Evolutionary conservation across 2,888 invertebrate species (phyloP).

Genomic region (Teleiodes luculella): DNA sequence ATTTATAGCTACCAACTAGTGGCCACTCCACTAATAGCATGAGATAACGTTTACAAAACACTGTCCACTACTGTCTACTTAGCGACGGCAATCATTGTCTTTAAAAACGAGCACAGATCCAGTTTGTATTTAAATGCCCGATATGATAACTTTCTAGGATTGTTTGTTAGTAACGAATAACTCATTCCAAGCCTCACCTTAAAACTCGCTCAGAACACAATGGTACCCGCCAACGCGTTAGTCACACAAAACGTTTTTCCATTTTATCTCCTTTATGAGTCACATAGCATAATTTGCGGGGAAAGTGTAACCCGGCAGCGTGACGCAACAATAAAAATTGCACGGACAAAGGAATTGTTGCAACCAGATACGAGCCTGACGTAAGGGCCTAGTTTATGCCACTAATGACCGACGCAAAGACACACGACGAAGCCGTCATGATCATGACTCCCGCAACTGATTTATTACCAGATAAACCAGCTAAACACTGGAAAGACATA

Average conservation of each 20-base stretch:
- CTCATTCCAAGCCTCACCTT: constrained; percentile 13
- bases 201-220: constrained; percentile 19
- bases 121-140: constrained; percentile 26
- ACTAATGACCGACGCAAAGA: constrained; percentile 44
- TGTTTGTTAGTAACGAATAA: constrained; percentile 26
- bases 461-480: constrained; percentile 23
- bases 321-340: constrained; percentile 74
- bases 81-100: constrained; percentile 26
- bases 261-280: constrained; percentile 50
- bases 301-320: constrained; percentile 65
- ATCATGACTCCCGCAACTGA: constrained; percentile 23
- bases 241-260: constrained; percentile 52
- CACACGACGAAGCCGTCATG: constrained; percentile 36
- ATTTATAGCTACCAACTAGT: constrained; percentile 19
- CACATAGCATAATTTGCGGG: constrained; percentile 60
- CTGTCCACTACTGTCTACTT: constrained; percentile 20
- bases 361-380: constrained; percentile 49
- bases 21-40: constrained; percentile 22
- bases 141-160: constrained; percentile 37
- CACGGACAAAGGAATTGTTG: constrained; percentile 71
- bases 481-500: constrained; percentile 20
- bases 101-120: constrained; percentile 29
- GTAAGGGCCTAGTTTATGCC: constrained; percentile 51
- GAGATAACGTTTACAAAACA: constrained; percentile 29
- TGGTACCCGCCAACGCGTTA: constrained; percentile 39